These are phyloP conservation scores for Anticlea derivata DNA, from an alignment of 2,888 invertebrate species.

Conservation along the genomic window DNA sequence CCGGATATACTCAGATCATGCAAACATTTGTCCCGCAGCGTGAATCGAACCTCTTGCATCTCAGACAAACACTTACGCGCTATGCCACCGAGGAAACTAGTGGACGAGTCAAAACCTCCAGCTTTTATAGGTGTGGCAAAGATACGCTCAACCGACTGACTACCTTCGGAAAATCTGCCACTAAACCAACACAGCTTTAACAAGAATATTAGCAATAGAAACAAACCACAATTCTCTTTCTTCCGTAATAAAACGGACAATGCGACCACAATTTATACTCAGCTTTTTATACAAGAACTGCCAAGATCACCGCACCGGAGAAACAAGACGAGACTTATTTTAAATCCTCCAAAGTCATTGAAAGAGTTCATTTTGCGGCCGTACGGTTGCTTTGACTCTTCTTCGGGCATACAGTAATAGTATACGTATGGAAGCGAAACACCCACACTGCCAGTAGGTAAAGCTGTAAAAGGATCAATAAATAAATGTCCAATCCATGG, in stretches of 20 bases:
- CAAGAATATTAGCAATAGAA: neutral
- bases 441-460: neutral
- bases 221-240: neutral
- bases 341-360: slow-evolving; percentile 21
- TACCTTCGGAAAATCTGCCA: too few relatives aligned
- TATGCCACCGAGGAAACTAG: too few relatives aligned
- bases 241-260: slow-evolving; percentile 2
- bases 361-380: slow-evolving; percentile 17
- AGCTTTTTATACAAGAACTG: slow-evolving; percentile 12
- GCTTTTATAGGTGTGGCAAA: too few relatives aligned
- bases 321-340: slow-evolving; percentile 21
- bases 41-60: too few relatives aligned
- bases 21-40: too few relatives aligned
- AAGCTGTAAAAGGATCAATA: neutral
- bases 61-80: too few relatives aligned
- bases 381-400: slow-evolving; percentile 7
- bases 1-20: too few relatives aligned
- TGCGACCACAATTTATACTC: slow-evolving; percentile 16
- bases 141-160: too few relatives aligned
- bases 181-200: too few relatives aligned
- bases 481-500: too few relatives aligned
- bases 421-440: slow-evolving; percentile 7
- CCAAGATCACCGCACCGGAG: slow-evolving; percentile 3
- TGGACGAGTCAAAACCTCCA: too few relatives aligned
- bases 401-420: neutral